Conservation (phyloP, 2,113 vertebrate genomes). For the Pholis gunnellus region DNA sequence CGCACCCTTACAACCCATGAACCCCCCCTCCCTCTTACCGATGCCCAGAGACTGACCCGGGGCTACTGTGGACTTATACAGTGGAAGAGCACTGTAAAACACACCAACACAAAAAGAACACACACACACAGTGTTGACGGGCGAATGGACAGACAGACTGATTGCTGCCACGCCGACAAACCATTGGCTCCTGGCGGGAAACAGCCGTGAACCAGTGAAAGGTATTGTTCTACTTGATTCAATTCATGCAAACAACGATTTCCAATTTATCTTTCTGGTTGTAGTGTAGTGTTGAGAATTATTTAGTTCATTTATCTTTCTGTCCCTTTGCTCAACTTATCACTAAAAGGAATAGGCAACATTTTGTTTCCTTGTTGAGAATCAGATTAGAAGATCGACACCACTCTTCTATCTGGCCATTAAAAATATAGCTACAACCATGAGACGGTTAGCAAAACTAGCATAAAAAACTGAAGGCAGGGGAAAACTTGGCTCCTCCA, state of each 20-base stretch:
- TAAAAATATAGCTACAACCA: slow-evolving; percentile 1
- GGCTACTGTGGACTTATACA: slow-evolving; percentile 74
- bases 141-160: slow-evolving; percentile 45
- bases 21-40: slow-evolving; percentile 41
- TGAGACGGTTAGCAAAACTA: not conserved
- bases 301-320: slow-evolving; percentile 17
- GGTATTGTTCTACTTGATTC: slow-evolving; percentile 68
- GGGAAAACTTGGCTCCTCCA: not conserved
- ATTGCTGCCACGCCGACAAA: slow-evolving; percentile 52
- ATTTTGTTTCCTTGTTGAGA: not conserved
- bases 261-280: slow-evolving; percentile 31
- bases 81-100: slow-evolving; percentile 66
- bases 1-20: slow-evolving; percentile 20
- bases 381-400: not conserved
- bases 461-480: not conserved
- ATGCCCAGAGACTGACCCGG: slow-evolving; percentile 72
- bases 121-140: slow-evolving; percentile 39
- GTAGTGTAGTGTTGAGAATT: slow-evolving; percentile 14
- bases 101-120: slow-evolving; percentile 27
- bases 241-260: slow-evolving; percentile 48
- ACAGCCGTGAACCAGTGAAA: slow-evolving; percentile 57
- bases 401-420: not conserved
- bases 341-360: not conserved
- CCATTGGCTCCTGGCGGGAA: slow-evolving; percentile 42
- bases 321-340: not conserved